A percentile compares a stretch with the other conserved stretches of the same genome.
Evolutionary conservation across 2,797 vertebrate genomes (phyloP).

Genomic region (Parambassis ranga): DNA sequence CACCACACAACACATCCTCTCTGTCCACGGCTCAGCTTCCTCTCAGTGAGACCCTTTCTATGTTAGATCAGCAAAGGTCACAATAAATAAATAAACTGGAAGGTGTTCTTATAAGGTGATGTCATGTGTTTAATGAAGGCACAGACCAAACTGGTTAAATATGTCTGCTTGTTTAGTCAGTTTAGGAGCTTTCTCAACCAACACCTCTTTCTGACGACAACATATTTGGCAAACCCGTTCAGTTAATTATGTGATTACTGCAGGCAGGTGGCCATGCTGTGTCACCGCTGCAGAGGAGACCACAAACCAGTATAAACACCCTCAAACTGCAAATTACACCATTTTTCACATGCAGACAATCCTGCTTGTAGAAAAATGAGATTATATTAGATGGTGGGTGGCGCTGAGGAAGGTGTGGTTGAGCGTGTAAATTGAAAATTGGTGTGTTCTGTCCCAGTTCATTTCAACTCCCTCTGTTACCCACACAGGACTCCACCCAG

Average conservation of each 20-base stretch:
- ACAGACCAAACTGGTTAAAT: slow-evolving; percentile 43
- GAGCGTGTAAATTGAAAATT: slow-evolving; percentile 42
- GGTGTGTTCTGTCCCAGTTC: slow-evolving; percentile 27
- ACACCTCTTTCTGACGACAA: slow-evolving; percentile 60
- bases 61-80: too few relatives aligned
- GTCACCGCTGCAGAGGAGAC: slow-evolving; percentile 32
- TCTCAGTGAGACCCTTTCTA: too few relatives aligned
- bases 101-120: slow-evolving; percentile 16
- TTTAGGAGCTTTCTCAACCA: slow-evolving; percentile 39
- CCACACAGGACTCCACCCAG: neutral
- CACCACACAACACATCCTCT: neutral
- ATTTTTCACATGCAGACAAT: slow-evolving; percentile 26
- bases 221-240: slow-evolving; percentile 50
- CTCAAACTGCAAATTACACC: slow-evolving; percentile 35
- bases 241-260: slow-evolving; percentile 60
- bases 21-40: too few relatives aligned
- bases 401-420: slow-evolving; percentile 20
- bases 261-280: slow-evolving; percentile 41
- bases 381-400: slow-evolving; percentile 13
- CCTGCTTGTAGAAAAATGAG: slow-evolving; percentile 24
- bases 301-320: neutral
- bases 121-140: slow-evolving; percentile 30
- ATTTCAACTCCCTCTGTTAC: slow-evolving; percentile 3
- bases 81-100: too few relatives aligned
- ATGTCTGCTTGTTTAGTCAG: slow-evolving; percentile 39